Conservation (phyloP, 2,113 vertebrate species). For the Ochotona curzoniae region DNA sequence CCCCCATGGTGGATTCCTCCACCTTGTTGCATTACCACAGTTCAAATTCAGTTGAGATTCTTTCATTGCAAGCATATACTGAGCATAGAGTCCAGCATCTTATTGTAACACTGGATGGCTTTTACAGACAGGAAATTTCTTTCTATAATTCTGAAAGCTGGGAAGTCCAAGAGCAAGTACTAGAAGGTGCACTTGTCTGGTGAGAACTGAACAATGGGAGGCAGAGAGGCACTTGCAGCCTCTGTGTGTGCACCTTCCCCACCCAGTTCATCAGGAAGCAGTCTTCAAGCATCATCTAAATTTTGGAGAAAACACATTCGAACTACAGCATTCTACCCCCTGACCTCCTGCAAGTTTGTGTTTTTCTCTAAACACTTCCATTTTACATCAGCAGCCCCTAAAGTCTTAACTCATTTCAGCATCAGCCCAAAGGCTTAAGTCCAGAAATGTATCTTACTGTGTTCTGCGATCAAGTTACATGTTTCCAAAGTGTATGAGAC, state of each 20-base stretch:
- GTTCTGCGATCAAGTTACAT: neutral
- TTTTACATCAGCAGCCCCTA: neutral
- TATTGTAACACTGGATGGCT: too few species aligned
- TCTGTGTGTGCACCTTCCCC: neutral
- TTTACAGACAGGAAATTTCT: neutral
- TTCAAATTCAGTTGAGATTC: too few species aligned
- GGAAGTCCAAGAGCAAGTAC: neutral
- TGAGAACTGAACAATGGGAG: neutral
- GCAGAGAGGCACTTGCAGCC: neutral
- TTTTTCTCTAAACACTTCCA: neutral
- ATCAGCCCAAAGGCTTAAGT: neutral
- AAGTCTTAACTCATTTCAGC: neutral
- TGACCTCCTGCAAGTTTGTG: neutral
- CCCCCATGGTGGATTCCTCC: too few species aligned
- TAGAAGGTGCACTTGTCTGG: neutral
- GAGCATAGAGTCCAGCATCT: too few species aligned
- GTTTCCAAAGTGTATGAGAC: neutral
- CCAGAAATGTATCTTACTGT: neutral
- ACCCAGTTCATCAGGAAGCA: neutral
- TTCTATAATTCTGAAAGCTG: neutral
- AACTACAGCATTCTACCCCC: neutral
- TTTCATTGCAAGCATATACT: too few species aligned
- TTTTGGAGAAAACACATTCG: neutral
- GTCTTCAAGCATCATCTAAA: neutral
- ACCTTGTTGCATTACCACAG: too few species aligned